Evolutionary conservation across 2,888 invertebrate genomes (phyloP).

Genomic region (Phania funesta): DNA sequence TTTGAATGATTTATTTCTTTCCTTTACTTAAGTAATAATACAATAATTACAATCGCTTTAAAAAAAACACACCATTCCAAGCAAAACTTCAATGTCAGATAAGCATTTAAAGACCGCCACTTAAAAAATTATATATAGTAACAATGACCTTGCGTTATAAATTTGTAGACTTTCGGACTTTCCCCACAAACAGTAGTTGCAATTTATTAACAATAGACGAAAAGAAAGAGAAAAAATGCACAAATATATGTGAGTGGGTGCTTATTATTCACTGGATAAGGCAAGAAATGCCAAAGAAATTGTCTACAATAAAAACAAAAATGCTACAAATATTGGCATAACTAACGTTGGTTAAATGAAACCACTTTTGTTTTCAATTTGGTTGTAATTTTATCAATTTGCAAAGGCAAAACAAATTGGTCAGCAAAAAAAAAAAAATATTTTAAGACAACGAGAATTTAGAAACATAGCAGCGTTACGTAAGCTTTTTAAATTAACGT

Average conservation of each 20-base stretch:
- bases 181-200: conserved; percentile 25
- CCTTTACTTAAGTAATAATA: not conserved
- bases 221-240: not conserved
- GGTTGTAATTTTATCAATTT: not conserved
- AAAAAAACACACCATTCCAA: conserved; percentile 14
- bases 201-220: conserved; percentile 16
- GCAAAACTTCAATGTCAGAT: conserved; percentile 30
- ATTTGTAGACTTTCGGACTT: not conserved
- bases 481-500: too few relatives aligned
- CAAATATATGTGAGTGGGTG: conserved; percentile 18
- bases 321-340: not conserved
- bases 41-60: conserved; percentile 27
- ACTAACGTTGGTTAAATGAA: not conserved
- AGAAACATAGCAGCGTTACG: not conserved
- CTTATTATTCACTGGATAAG: not conserved
- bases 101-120: not conserved
- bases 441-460: not conserved
- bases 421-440: not conserved
- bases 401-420: not conserved
- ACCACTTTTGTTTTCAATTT: conserved; percentile 5
- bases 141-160: conserved; percentile 54
- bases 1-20: not conserved
- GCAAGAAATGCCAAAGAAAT: conserved; percentile 17
- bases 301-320: not conserved
- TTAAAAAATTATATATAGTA: conserved; percentile 9